A percentile compares a stretch with the other conserved stretches of the same genome.
These are phyloP conservation scores for Apostichopus parvimensis DNA, from an alignment of 35 echinoderm and acorn worm species.

Conservation along the genomic window DNA sequence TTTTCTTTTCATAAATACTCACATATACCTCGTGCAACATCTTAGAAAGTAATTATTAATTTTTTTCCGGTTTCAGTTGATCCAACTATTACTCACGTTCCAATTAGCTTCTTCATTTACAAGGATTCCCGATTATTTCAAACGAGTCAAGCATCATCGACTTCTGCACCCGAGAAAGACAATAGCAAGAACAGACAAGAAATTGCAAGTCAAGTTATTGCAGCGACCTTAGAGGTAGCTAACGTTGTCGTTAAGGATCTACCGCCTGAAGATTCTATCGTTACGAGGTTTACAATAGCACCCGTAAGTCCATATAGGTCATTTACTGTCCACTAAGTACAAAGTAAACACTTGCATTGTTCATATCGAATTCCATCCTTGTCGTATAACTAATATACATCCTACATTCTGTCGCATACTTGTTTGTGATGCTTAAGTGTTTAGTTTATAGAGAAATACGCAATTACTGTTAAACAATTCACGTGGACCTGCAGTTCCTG, in stretches of 20 bases:
- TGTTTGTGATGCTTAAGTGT: too few relatives aligned
- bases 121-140: conserved; percentile 25
- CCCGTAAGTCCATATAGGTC: neutral
- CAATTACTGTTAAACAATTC: too few relatives aligned
- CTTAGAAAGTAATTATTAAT: too few relatives aligned
- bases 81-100: neutral
- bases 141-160: neutral
- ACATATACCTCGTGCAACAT: too few relatives aligned
- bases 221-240: neutral
- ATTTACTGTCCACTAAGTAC: too few relatives aligned
- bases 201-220: conserved; percentile 21
- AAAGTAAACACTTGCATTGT: too few relatives aligned
- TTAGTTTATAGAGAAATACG: too few relatives aligned
- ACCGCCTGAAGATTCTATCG: neutral
- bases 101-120: conserved; percentile 16
- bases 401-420: too few relatives aligned
- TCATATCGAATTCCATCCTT: too few relatives aligned
- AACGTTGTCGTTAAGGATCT: neutral
- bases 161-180: neutral
- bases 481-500: too few relatives aligned
- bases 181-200: neutral
- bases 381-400: too few relatives aligned
- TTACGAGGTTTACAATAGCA: neutral
- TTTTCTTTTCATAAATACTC: too few relatives aligned
- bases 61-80: neutral